Evolutionary conservation across 2,113 vertebrate species (phyloP), one percentile per base, ranked within the genome.

Genomic region (Psilopogon haemacephalus): DNA sequence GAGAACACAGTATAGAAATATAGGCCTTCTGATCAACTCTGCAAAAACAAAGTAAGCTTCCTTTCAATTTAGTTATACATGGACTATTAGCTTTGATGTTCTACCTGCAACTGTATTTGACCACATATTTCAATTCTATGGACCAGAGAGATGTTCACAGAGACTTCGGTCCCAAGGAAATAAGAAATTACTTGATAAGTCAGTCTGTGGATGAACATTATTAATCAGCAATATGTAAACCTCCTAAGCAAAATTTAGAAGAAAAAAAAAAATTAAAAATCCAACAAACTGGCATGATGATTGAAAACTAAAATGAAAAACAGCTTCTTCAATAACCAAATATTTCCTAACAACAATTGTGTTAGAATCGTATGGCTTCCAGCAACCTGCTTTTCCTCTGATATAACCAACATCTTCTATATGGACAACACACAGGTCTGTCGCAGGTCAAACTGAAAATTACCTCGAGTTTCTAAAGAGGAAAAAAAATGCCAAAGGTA

Each of bases 181-280:
- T 9, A 15, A 7, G 24, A 12, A 46, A 35, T 48, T 40, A 42
- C 0, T 0, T 5, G 24, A 3, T 37, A 58, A 54, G 5, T 12
- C 28, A 44, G 35, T 54, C 60, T 40, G 59, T 27, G 42, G n/a
- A 35, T 76, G 32, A 76, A 56, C 42, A n/a, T 40, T 50, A 50
- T 56, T 27, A 62, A 67, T 46, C 24, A 44, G 37, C 19, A 26
- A 24, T 3, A 7, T 33, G 79, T 73, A 54, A 84, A 33, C 15
- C 24, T 48, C 15, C 48, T 24, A 24, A 24, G 24, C 28, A 37
- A 27, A 15, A 40, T 44, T 44, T 44, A 33, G 46, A 76, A 33
- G 42, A 50, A 50, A 13, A 19, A 46, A 46, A n/a, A 35, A 27
- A 15, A 40, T 40, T 42, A 46, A 76, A 33, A 59, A 37, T 21